A percentile compares a stretch with the other conserved stretches of the same genome.
These are phyloP conservation scores for Pheucticus melanocephalus DNA, from an alignment of 2,113 vertebrate genomes.

Conservation along the genomic window DNA sequence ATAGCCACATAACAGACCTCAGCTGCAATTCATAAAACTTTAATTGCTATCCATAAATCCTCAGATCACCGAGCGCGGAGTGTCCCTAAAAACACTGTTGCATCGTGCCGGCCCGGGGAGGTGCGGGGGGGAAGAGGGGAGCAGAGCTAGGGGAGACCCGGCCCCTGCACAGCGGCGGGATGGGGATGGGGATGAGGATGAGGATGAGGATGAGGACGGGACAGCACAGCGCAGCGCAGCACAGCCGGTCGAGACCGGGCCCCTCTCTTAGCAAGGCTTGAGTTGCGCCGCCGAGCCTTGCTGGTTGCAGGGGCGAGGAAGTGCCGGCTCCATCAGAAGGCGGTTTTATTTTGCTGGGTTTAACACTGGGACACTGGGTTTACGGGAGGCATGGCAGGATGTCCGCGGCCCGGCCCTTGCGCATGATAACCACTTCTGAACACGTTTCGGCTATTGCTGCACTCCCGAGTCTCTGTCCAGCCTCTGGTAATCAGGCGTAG, in stretches of 20 bases:
- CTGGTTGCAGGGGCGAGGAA: not conserved
- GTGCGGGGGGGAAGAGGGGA: rapidly evolving
- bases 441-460: not conserved
- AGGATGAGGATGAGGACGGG: not conserved
- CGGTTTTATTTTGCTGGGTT: not conserved
- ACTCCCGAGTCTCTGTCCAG: not conserved
- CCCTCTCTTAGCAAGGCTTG: not conserved
- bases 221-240: not conserved
- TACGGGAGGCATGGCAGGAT: not conserved
- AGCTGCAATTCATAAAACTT: constrained; percentile 88
- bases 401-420: not conserved
- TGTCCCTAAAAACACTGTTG: constrained; percentile 57
- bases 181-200: not conserved
- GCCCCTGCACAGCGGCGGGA: not conserved
- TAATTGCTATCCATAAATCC: constrained; percentile 88
- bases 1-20: constrained; percentile 88
- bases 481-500: constrained; percentile 7
- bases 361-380: not conserved
- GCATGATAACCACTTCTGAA: not conserved
- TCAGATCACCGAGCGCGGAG: constrained; percentile 51
- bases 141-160: not conserved
- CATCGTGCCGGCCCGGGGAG: not conserved
- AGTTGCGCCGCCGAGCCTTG: not conserved
- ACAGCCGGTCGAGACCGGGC: not conserved
- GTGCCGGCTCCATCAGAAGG: not conserved